These are phyloP conservation scores for Macrochelys suwanniensis DNA, from an alignment of 2,797 vertebrate species.

Conservation along the genomic window DNA sequence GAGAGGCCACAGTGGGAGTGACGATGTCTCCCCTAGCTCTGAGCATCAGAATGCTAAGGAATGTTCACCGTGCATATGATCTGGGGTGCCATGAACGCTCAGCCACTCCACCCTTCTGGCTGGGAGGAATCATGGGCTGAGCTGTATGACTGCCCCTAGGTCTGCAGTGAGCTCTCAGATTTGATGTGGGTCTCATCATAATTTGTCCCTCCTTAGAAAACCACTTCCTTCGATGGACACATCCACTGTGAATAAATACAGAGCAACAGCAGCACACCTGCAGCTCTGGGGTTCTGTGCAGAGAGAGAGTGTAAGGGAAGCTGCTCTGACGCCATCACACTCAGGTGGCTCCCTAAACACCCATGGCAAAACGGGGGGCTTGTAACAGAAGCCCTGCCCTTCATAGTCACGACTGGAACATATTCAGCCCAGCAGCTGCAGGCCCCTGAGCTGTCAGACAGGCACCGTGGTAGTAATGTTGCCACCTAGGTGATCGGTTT, in stretches of 20 bases:
- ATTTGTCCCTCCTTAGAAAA: not conserved
- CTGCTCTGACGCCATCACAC: not conserved
- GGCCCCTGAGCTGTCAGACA: not conserved
- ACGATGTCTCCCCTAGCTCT: not conserved
- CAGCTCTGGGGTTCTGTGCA: not conserved
- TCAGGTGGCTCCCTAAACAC: not conserved
- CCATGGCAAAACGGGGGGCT: not conserved
- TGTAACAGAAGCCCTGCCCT: not conserved
- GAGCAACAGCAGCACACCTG: not conserved
- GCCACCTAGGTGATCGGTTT: not conserved
- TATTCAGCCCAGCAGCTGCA: not conserved
- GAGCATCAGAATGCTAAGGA: not conserved
- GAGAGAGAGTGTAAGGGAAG: not conserved
- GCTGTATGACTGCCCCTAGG: not conserved
- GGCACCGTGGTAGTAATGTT: not conserved
- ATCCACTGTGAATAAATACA: not conserved
- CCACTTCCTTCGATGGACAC: not conserved
- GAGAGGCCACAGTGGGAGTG: not conserved
- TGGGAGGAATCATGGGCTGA: not conserved
- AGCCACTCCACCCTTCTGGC: not conserved
- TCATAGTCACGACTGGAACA: not conserved
- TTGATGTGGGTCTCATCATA: not conserved
- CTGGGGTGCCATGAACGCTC: not conserved
- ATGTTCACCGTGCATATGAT: not conserved
- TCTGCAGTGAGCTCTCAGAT: not conserved